Percentiles rank a stretch among this genome's conserved stretches.
These are phyloP conservation scores for Leptinotarsa peninsularis DNA, from an alignment of 2,888 invertebrate species.

Conservation along the genomic window DNA sequence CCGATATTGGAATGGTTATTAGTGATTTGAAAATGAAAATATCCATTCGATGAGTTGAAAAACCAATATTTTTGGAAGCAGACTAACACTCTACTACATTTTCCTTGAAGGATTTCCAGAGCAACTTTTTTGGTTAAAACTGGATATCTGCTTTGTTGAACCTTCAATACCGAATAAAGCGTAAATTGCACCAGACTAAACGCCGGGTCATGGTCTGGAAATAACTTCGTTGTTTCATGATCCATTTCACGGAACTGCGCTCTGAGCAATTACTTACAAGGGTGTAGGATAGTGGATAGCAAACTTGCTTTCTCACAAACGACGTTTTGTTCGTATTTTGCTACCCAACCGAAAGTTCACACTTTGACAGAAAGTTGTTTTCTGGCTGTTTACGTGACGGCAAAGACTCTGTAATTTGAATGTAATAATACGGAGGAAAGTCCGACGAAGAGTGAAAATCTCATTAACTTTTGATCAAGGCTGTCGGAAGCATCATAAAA, in stretches of 20 bases:
- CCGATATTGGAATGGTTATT: too few relatives aligned
- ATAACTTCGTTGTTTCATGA: background rate
- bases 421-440: background rate
- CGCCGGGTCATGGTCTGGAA: background rate
- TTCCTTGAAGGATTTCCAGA: too few relatives aligned
- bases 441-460: background rate
- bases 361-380: background rate
- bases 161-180: background rate
- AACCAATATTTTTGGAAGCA: too few relatives aligned
- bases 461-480: background rate
- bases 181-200: background rate
- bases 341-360: background rate
- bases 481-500: background rate
- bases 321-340: constrained; percentile 8
- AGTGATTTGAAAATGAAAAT: too few relatives aligned
- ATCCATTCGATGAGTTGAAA: too few relatives aligned
- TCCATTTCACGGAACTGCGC: background rate
- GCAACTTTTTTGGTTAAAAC: background rate
- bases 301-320: constrained; percentile 1
- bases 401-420: constrained; percentile 6
- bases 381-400: background rate
- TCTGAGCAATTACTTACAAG: background rate
- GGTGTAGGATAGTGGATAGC: background rate
- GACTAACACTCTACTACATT: too few relatives aligned
- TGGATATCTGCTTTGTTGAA: background rate